Evolutionary conservation across 2,888 invertebrate genomes (phyloP), one percentile per base, ranked within the genome.

Genomic region (Cheilosia urbana): DNA sequence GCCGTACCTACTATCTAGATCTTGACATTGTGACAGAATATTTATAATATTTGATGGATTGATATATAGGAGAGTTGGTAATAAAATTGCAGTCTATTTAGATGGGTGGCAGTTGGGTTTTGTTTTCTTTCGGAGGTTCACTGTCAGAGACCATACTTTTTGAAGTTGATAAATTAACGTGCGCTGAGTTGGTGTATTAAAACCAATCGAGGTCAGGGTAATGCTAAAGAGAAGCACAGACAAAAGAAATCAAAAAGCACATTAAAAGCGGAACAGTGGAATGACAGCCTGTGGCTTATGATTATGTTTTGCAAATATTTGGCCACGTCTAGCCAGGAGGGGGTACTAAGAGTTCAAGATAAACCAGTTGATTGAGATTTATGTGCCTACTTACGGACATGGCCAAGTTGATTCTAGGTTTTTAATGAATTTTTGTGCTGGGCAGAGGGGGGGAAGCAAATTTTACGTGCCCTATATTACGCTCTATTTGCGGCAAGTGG

Each of bases 41-140:
- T 69, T 84, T 71, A 78, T 51, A 30, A 40, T 19, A 45, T 75
- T 80, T 84, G 84, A 84, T 84, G 13, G 84, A 84, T 84, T 80
- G 80, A 84, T 80, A 62, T n/a, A n/a, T n/a, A n/a, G 15, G 2
- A 37, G 13, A 37, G 37, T 11, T 37, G 58, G 69, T 63, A 78
- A 83, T 83, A 68, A 79, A 68, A 80, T 37, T 80, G 84, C 75
- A 76, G 19, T 66, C 53, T 62, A 66, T 68, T 72, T 72, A 72
- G 79, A 79, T 69, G 45, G 27, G 73, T 69, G 45, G 27, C 21
- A 27, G 17, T 40, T 17, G 34, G 40, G 40, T 11, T 17, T 21
- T 55, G 15, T 51, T n/a, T 42, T 62, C 58, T 7, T 49, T 53
- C 30, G 79, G 53, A 75, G 75, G 58, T 79, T 76, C 68, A 76